A percentile compares a stretch with the other conserved stretches of the same genome.
These are phyloP conservation scores for Manacus vitellinus DNA, from an alignment of 2,113 vertebrate genomes.

Conservation along the genomic window DNA sequence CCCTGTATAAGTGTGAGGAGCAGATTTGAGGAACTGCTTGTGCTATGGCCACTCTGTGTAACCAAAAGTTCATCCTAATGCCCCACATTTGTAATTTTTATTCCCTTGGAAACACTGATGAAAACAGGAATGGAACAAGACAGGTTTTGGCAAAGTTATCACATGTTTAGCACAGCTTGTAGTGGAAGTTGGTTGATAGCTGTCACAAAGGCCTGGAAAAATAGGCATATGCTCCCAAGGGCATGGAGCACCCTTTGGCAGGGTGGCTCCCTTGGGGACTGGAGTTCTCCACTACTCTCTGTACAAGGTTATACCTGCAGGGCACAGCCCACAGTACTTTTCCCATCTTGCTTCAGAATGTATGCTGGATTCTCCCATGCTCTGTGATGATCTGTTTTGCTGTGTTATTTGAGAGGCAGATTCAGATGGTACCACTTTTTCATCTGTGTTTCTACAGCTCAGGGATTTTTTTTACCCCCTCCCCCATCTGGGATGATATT, in stretches of 20 bases:
- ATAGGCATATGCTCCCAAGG: neutral
- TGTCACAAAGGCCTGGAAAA: neutral
- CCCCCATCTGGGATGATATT: neutral
- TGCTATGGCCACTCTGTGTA: neutral
- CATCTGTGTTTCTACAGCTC: neutral
- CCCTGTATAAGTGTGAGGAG: neutral
- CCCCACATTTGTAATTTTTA: neutral
- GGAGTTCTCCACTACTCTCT: neutral
- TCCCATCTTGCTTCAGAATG: neutral
- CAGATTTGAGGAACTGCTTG: neutral
- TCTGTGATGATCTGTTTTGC: neutral
- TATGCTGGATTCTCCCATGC: neutral
- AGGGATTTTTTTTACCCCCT: rapidly evolving
- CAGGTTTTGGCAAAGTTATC: neutral
- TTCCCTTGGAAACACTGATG: neutral
- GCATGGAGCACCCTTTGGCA: neutral
- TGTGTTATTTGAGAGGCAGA: neutral
- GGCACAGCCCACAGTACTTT: neutral
- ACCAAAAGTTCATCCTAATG: neutral
- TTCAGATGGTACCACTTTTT: neutral
- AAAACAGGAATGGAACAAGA: neutral
- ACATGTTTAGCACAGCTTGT: neutral
- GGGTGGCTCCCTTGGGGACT: neutral
- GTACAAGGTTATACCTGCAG: neutral
- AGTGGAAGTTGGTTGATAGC: neutral